Evolutionary conservation across 2,113 vertebrate species (phyloP).

Genomic region (Natator depressus): DNA sequence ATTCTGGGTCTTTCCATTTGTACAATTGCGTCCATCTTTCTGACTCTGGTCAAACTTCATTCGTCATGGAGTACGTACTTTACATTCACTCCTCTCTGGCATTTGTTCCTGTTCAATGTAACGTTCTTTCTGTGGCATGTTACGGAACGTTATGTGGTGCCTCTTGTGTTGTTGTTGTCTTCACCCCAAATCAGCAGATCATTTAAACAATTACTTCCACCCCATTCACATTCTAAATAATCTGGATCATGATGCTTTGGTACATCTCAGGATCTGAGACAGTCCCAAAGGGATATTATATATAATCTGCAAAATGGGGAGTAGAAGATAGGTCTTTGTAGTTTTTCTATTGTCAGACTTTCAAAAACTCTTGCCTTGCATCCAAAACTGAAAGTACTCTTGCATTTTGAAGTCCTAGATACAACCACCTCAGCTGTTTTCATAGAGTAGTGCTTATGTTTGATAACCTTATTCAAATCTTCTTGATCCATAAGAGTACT

Average conservation of each 20-base stretch:
- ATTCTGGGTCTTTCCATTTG: not conserved
- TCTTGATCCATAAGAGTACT: not conserved
- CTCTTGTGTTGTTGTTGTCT: not conserved
- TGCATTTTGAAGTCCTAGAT: not conserved
- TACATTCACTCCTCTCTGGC: constrained; percentile 11
- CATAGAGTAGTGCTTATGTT: not conserved
- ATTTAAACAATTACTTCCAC: not conserved
- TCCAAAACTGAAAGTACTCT: not conserved
- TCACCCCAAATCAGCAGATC: not conserved
- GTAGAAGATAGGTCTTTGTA: not conserved
- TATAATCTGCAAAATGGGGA: not conserved
- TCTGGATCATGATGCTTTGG: not conserved
- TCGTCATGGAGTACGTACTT: not conserved
- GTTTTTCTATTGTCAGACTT: not conserved
- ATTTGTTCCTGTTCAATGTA: constrained; percentile 4
- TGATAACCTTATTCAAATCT: not conserved
- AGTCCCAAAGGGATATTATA: not conserved
- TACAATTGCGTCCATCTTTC: not conserved
- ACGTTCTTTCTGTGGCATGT: constrained; percentile 6
- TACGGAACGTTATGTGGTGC: not conserved
- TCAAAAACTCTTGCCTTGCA: not conserved
- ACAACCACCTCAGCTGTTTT: not conserved
- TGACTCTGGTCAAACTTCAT: constrained; percentile 20
- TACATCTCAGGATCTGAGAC: not conserved
- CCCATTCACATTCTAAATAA: not conserved